Percentiles rank a stretch among this genome's conserved stretches.
Conservation (phyloP, 2,113 vertebrate genomes). For the Herpetotheres cachinnans region DNA sequence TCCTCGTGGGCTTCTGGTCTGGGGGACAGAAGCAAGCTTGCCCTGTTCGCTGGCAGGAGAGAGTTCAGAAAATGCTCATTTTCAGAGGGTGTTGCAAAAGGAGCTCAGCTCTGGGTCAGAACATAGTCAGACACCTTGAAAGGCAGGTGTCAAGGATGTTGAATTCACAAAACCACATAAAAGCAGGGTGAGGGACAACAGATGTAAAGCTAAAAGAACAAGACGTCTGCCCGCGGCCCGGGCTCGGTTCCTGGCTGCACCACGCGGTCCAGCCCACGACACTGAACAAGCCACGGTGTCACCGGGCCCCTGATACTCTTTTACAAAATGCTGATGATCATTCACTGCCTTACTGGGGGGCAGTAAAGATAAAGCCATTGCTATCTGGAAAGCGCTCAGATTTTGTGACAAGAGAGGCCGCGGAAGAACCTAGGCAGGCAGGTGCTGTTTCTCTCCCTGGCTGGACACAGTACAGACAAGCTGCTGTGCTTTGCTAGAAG, state of each 20-base stretch:
- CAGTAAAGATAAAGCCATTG: background rate
- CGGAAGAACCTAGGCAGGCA: background rate
- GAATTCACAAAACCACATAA: background rate
- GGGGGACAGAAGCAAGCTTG: background rate
- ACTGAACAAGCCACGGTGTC: background rate
- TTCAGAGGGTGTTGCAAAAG: background rate
- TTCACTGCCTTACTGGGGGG: background rate
- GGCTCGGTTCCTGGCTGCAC: background rate
- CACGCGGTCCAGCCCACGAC: background rate
- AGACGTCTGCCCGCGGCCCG: background rate
- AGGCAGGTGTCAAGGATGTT: background rate
- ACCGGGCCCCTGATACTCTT: background rate
- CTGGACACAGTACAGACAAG: background rate
- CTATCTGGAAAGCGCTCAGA: background rate
- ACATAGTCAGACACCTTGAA: background rate
- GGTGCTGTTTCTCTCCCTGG: background rate
- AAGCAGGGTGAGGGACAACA: background rate
- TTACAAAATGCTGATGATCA: background rate
- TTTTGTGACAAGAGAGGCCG: background rate
- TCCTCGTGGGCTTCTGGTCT: background rate
- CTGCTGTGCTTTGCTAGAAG: background rate
- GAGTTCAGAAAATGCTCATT: background rate
- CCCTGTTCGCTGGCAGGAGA: accelerated
- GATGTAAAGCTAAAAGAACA: background rate
- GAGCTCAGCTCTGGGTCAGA: background rate